Evolutionary conservation across 2,797 vertebrate genomes (phyloP).

Genomic region (Myoxocephalus aenaeus): DNA sequence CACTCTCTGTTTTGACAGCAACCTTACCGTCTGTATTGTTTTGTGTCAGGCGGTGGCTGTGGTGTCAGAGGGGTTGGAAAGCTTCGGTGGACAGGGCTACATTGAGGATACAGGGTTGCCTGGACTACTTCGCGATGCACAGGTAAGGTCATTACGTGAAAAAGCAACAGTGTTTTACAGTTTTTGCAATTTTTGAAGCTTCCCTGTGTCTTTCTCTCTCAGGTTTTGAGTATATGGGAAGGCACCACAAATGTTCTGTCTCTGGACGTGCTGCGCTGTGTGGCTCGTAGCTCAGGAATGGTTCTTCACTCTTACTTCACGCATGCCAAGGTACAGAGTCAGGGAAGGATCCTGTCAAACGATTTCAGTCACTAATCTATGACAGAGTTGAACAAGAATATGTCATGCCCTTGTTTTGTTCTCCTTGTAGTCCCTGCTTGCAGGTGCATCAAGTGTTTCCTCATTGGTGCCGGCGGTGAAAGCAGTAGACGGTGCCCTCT

Average conservation of each 20-base stretch:
- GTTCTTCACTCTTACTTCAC: slow-evolving; percentile 81
- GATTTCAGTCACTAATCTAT: neutral
- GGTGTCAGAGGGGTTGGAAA: slow-evolving; percentile 86
- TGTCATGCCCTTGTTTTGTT: slow-evolving; percentile 28
- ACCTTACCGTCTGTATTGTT: slow-evolving; percentile 8
- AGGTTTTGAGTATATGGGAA: slow-evolving; percentile 92
- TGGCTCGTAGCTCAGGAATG: slow-evolving; percentile 83
- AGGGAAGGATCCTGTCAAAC: neutral
- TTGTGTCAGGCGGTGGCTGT: slow-evolving; percentile 83
- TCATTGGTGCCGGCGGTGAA: slow-evolving; percentile 70
- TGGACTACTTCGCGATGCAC: slow-evolving; percentile 80
- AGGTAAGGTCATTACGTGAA: slow-evolving; percentile 72
- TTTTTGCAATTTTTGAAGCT: neutral
- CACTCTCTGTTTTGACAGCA: fast-evolving
- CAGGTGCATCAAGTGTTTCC: slow-evolving; percentile 45
- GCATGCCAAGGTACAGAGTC: slow-evolving; percentile 79
- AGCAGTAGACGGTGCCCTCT: slow-evolving; percentile 53
- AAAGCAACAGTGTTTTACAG: neutral
- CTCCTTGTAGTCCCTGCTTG: slow-evolving; percentile 79
- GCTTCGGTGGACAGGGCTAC: slow-evolving; percentile 91
- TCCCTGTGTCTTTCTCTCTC: slow-evolving; percentile 14
- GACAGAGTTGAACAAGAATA: slow-evolving; percentile 16
- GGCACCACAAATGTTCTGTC: slow-evolving; percentile 89
- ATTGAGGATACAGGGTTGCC: slow-evolving; percentile 89
- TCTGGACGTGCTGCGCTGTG: slow-evolving; percentile 85